Conservation (phyloP, 2,888 invertebrate species). For the Anthrax anthrax region DNA sequence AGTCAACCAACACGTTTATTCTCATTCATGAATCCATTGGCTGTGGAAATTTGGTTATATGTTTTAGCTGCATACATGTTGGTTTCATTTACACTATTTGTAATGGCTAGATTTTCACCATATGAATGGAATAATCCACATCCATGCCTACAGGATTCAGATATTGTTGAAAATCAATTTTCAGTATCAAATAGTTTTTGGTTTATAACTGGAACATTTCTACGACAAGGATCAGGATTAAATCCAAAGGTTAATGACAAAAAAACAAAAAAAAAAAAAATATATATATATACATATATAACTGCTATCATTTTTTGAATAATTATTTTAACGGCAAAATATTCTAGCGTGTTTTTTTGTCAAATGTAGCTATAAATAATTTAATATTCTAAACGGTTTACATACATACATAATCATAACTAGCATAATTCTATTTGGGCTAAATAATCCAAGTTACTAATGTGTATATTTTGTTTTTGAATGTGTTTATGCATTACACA, state of each 20-base stretch:
- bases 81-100: conserved; percentile 63
- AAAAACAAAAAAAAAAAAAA: neutral
- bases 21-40: conserved; percentile 77
- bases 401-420: no score
- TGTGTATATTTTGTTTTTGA: no score
- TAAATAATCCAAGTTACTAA: no score
- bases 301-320: neutral
- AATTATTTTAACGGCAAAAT: neutral
- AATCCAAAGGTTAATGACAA: conserved; percentile 59
- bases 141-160: conserved; percentile 42
- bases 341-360: neutral
- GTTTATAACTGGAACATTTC: conserved; percentile 81
- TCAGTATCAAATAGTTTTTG: conserved; percentile 85
- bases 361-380: neutral
- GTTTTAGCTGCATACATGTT: conserved; percentile 65
- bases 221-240: conserved; percentile 70
- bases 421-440: no score
- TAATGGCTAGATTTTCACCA: conserved; percentile 65
- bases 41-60: conserved; percentile 76
- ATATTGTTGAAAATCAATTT: conserved; percentile 65
- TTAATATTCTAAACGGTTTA: neutral
- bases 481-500: no score
- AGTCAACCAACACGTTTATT: conserved; percentile 57
- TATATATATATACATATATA: neutral
- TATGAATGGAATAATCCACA: conserved; percentile 68